These are phyloP conservation scores for Eleutherodactylus coqui DNA, from an alignment of 2,797 vertebrate species.

Conservation along the genomic window DNA sequence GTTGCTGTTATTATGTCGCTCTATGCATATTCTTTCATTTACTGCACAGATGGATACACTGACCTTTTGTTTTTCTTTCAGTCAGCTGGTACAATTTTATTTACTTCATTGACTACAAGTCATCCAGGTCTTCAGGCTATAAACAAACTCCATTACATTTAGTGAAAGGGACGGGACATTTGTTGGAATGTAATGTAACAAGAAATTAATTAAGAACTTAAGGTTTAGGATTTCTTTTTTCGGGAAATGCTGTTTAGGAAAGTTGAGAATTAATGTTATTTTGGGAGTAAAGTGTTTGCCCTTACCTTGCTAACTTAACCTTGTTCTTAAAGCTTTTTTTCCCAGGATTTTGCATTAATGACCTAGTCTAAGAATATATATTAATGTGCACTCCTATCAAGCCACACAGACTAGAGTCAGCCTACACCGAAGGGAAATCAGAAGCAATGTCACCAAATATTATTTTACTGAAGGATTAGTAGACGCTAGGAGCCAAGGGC, in stretches of 20 bases:
- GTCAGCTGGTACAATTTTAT: constrained; percentile 1
- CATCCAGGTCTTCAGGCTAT: not conserved
- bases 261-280: too few species aligned
- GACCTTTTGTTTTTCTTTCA: not conserved
- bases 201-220: too few species aligned
- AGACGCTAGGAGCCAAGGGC: too few species aligned
- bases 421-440: too few species aligned
- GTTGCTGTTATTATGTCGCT: not conserved
- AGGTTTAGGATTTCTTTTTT: too few species aligned
- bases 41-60: not conserved
- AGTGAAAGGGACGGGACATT: not conserved
- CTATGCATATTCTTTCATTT: not conserved
- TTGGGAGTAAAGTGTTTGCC: not conserved
- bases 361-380: too few species aligned
- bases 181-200: not conserved
- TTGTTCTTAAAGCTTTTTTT: not conserved
- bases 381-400: too few species aligned
- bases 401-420: too few species aligned
- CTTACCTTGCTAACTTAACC: not conserved
- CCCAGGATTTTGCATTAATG: too few species aligned
- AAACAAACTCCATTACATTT: constrained; percentile 54
- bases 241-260: too few species aligned
- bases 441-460: too few species aligned
- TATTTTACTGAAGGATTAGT: too few species aligned
- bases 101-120: constrained; percentile 9